phyloP scores from a whole-genome alignment of 2,888 invertebrate genomes.

The Drosophila formosana region DNA sequence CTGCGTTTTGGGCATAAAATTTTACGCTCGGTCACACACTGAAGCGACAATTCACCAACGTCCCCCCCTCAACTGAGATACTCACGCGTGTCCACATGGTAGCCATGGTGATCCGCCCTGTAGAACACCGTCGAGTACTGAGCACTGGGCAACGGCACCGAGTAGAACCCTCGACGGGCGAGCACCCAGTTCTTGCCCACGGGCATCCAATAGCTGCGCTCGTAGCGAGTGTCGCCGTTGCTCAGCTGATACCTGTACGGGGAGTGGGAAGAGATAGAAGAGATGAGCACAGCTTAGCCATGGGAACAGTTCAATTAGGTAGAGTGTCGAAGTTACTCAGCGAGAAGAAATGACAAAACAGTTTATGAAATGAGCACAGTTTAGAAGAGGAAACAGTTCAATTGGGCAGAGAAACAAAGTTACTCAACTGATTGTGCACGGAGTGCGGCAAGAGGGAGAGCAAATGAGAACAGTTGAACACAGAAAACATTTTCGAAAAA shows the following conservation, averaged over 20 bases:
- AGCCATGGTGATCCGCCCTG: slow-evolving; percentile 82
- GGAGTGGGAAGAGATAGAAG: background rate
- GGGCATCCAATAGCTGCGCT: slow-evolving; percentile 76
- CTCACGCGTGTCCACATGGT: slow-evolving; percentile 72
- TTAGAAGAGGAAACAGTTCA: too few relatives aligned
- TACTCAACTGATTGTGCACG: too few relatives aligned
- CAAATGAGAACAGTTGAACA: too few relatives aligned
- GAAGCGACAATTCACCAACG: slow-evolving; percentile 1
- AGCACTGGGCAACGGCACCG: slow-evolving; percentile 73
- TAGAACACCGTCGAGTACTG: slow-evolving; percentile 79
- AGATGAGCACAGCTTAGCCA: background rate
- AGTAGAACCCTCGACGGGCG: slow-evolving; percentile 81
- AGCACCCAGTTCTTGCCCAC: slow-evolving; percentile 64
- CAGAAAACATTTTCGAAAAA: too few relatives aligned
- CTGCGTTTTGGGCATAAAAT: slow-evolving; percentile 67
- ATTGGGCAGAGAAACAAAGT: too few relatives aligned
- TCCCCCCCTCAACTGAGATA: background rate
- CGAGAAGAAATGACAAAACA: too few relatives aligned
- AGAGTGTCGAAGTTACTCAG: too few relatives aligned
- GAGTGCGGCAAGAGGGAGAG: too few relatives aligned
- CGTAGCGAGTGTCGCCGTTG: slow-evolving; percentile 81
- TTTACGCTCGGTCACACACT: slow-evolving; percentile 50
- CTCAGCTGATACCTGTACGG: slow-evolving; percentile 72
- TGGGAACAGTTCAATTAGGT: background rate
- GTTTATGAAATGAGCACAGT: too few relatives aligned